phyloP scores from a whole-genome alignment of 2,888 invertebrate species.

The Drosophila incognita region DNA sequence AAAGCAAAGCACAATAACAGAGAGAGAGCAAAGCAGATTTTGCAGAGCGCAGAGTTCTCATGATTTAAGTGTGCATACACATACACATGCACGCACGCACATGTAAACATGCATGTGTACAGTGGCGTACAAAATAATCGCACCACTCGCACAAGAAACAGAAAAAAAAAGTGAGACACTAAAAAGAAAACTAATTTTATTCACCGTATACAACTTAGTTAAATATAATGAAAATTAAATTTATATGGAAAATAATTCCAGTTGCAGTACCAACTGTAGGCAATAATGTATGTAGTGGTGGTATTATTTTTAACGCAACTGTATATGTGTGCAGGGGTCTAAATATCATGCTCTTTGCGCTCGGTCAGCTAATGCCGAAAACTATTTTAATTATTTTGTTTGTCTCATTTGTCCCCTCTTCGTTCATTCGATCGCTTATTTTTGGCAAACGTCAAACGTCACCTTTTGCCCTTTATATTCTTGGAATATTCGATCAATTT shows the following conservation, averaged over 20 bases:
- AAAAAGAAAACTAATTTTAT: not conserved
- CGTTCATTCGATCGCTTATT: slow-evolving; percentile 39
- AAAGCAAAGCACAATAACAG: slow-evolving; percentile 29
- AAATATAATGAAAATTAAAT: too few species aligned
- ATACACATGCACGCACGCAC: not conserved
- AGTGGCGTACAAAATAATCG: not conserved
- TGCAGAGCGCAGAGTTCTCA: not conserved
- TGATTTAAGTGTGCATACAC: not conserved
- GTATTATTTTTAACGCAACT: not conserved
- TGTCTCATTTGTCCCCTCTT: slow-evolving; percentile 32
- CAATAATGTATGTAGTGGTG: not conserved
- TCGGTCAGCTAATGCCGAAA: slow-evolving; percentile 44
- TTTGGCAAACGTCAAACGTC: slow-evolving; percentile 44
- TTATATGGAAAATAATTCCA: not conserved
- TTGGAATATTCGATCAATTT: slow-evolving; percentile 45
- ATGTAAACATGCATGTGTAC: not conserved
- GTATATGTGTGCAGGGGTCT: not conserved
- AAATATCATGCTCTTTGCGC: slow-evolving; percentile 24
- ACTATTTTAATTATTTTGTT: slow-evolving; percentile 74
- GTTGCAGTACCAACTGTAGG: not conserved
- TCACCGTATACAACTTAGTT: too few species aligned
- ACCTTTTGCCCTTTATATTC: not conserved
- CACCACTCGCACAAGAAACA: not conserved
- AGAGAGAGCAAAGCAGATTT: not conserved
- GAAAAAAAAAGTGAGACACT: not conserved